Evolutionary conservation across 2,797 vertebrate genomes (phyloP).

Genomic region (Protonibea diacanthus): DNA sequence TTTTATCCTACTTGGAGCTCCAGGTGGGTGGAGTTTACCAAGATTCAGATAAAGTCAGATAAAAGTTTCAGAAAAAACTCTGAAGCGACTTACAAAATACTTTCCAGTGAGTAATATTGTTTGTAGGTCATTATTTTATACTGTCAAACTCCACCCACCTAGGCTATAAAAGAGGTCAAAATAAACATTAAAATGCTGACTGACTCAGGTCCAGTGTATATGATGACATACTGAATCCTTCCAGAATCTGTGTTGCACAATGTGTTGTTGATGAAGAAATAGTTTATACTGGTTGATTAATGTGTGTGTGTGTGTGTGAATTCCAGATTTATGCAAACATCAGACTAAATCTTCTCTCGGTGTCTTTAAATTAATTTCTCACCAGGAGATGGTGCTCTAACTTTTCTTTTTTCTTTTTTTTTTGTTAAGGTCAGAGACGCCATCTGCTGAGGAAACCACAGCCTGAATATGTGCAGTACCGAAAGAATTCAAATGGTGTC

Average conservation of each 20-base stretch:
- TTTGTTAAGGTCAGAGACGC: not conserved
- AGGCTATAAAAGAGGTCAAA: slow-evolving; percentile 31
- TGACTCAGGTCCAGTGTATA: slow-evolving; percentile 22
- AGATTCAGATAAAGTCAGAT: slow-evolving; percentile 49
- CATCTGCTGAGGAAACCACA: slow-evolving; percentile 19
- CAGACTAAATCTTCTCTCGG: rapidly evolving
- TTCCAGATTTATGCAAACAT: not conserved
- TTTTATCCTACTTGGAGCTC: slow-evolving; percentile 46
- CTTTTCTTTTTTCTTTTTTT: not conserved
- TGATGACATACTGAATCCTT: not conserved
- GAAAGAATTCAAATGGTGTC: slow-evolving; percentile 49
- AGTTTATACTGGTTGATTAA: not conserved
- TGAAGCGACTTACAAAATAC: slow-evolving; percentile 12
- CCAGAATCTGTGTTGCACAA: not conserved
- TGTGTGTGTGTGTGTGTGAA: not conserved
- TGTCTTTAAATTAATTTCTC: not conserved
- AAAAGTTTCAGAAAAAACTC: slow-evolving; percentile 35
- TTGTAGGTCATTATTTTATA: slow-evolving; percentile 49
- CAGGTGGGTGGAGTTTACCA: slow-evolving; percentile 57
- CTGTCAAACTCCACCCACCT: slow-evolving; percentile 45
- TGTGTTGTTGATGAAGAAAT: not conserved
- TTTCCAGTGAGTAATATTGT: slow-evolving; percentile 64
- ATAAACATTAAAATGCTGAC: slow-evolving; percentile 11
- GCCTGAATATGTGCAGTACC: slow-evolving; percentile 41
- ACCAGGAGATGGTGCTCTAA: slow-evolving; percentile 45